Conservation (phyloP, 2,888 invertebrate genomes). For the Isoperla grammatica region DNA sequence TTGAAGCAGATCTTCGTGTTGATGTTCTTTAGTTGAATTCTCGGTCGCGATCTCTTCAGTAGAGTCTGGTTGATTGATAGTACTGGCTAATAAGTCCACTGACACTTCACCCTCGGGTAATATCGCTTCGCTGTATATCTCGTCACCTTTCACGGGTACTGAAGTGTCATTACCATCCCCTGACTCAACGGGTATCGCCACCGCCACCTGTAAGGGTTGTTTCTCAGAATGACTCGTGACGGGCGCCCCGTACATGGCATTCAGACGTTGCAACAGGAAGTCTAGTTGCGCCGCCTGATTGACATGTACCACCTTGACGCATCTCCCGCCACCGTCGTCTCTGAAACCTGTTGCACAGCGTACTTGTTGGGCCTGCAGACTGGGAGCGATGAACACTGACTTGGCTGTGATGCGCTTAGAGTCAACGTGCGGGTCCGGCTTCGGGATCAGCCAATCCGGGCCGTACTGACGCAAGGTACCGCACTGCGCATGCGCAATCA, state of each 20-base stretch:
- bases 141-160: too few species aligned
- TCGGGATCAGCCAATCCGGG: constrained; percentile 9
- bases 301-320: constrained; percentile 50
- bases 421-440: background rate
- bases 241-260: constrained; percentile 38
- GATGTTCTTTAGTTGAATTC: too few species aligned
- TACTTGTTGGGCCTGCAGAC: constrained; percentile 45
- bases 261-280: constrained; percentile 51
- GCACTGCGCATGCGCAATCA: background rate
- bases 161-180: too few species aligned
- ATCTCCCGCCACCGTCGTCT: constrained; percentile 51
- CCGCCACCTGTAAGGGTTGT: too few species aligned
- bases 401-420: constrained; percentile 62
- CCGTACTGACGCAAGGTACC: constrained; percentile 11
- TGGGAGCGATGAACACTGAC: constrained; percentile 63
- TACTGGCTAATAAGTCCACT: too few species aligned
- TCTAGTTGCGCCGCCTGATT: constrained; percentile 53
- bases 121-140: too few species aligned
- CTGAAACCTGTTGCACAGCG: constrained; percentile 46
- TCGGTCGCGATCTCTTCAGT: too few species aligned
- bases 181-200: too few species aligned
- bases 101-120: too few species aligned
- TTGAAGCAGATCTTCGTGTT: too few species aligned
- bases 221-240: too few species aligned
- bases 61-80: too few species aligned